Conservation (phyloP, 2,888 invertebrate genomes). For the Coronaproctus castanopsis region DNA sequence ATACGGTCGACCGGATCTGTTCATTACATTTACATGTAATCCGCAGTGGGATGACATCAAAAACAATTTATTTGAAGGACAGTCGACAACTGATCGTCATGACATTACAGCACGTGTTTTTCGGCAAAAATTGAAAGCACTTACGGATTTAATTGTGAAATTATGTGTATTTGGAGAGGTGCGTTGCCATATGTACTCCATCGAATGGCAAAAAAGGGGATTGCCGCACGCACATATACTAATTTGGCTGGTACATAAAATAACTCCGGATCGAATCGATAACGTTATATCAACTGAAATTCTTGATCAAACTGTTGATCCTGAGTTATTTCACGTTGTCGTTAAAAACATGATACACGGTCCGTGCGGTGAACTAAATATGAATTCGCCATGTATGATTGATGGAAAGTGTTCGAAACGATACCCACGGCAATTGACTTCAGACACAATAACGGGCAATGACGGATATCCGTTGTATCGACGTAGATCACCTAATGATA, state of each 20-base stretch:
- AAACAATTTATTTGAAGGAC: conserved; percentile 16
- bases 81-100: conserved; percentile 19
- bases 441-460: conserved; percentile 22
- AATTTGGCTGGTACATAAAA: conserved; percentile 20
- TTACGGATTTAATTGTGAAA: conserved; percentile 19
- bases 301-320: conserved; percentile 22
- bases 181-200: conserved; percentile 19
- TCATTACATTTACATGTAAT: conserved; percentile 25
- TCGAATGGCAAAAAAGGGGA: conserved; percentile 23
- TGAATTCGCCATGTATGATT: conserved; percentile 14
- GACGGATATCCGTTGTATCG: conserved; percentile 24
- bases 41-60: conserved; percentile 23
- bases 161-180: conserved; percentile 18
- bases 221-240: conserved; percentile 23
- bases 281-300: conserved; percentile 21
- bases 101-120: conserved; percentile 22
- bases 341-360: conserved; percentile 17
- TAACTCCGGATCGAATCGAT: conserved; percentile 21
- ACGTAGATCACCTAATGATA: conserved; percentile 14
- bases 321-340: conserved; percentile 21
- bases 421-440: conserved; percentile 19
- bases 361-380: conserved; percentile 22
- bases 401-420: conserved; percentile 17
- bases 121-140: conserved; percentile 18
- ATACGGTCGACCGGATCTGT: conserved; percentile 25